Evolutionary conservation across 2,113 vertebrate genomes (phyloP), one percentile per base, ranked within the genome.

Genomic region (Phaethon lepturus): DNA sequence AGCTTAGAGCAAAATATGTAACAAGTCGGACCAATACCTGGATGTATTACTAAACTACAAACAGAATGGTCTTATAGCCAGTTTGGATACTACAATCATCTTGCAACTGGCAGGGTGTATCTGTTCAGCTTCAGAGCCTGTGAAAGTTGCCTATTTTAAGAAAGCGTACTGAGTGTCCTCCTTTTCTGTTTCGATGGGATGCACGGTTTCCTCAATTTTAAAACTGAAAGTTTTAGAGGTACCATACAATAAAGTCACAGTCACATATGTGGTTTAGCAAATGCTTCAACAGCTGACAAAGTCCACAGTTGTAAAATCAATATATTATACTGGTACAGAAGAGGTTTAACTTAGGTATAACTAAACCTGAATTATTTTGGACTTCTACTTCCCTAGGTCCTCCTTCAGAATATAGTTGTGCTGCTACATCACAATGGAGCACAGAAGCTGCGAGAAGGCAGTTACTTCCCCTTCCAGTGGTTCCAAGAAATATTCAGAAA

Each of bases 151-250:
- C 96, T 96, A 96, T 97, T 96, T 97, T 96, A 96, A 93, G 87
- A 56, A 63, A 38, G 38, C 1, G 58, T 96, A 97, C 89, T 91
- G 89, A 96, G 90, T 31, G 92, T 97, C 96, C 96, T 94, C 7
- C 24, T 72, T 44, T 98, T 98, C 96, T 97, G 97, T 96, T 97
- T 96, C 96, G 86, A 97, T 97, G 93, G 53, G 24, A 25, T 53
- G 31, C 93, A 96, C 97, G 97, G 97, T 97, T 97, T 98, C 98
- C 97, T 95, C 97, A 96, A 96, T 97, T 98, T 98, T 97, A 97
- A 97, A 97, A 96, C 92, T 96, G 95, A 96, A 97, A 97, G 97
- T 98, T 98, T 98, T 97, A 88, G 96, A 98, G 97, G 96, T 97
- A 96, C 73, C 95, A 93, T 98, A 96, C 95, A 98, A 98, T 97